phyloP scores from a whole-genome alignment of 2,113 vertebrate species.

The Anarrhichthys ocellatus region DNA sequence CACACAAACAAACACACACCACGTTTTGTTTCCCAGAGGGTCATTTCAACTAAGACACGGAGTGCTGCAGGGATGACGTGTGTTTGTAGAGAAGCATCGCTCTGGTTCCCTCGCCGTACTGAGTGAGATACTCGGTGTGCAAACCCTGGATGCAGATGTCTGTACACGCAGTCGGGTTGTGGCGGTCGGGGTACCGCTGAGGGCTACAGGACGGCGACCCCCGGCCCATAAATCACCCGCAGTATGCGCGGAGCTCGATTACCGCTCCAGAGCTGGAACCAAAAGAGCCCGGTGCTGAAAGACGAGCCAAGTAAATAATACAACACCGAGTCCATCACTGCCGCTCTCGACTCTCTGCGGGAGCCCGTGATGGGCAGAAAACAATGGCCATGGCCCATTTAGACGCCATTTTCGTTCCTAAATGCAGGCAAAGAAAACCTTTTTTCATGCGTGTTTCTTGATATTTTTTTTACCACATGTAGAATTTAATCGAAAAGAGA shows the following conservation, averaged over 20 bases:
- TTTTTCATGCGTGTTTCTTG: no score
- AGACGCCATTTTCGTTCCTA: background rate
- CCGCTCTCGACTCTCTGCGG: conserved; percentile 29
- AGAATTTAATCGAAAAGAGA: background rate
- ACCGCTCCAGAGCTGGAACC: conserved; percentile 58
- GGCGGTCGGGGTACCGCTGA: conserved; percentile 17
- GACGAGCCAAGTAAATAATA: conserved; percentile 71
- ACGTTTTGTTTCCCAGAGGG: background rate
- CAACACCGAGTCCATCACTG: conserved; percentile 56
- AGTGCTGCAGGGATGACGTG: background rate
- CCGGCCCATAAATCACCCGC: conserved; percentile 67
- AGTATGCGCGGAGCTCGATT: conserved; percentile 68
- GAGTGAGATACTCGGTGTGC: background rate
- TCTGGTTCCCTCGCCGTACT: background rate
- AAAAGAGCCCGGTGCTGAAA: conserved; percentile 68
- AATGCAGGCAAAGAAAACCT: background rate
- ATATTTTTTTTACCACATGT: background rate
- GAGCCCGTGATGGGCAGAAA: conserved; percentile 12
- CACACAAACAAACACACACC: background rate
- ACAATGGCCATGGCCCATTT: background rate
- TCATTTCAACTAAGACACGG: background rate
- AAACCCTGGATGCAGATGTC: background rate
- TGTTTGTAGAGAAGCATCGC: background rate
- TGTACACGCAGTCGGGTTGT: conserved; percentile 15
- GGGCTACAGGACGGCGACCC: conserved; percentile 24